A percentile compares a stretch with the other conserved stretches of the same genome.
These are phyloP conservation scores for Laterallus jamaicensis DNA, from an alignment of 2,113 vertebrate genomes.

Conservation along the genomic window DNA sequence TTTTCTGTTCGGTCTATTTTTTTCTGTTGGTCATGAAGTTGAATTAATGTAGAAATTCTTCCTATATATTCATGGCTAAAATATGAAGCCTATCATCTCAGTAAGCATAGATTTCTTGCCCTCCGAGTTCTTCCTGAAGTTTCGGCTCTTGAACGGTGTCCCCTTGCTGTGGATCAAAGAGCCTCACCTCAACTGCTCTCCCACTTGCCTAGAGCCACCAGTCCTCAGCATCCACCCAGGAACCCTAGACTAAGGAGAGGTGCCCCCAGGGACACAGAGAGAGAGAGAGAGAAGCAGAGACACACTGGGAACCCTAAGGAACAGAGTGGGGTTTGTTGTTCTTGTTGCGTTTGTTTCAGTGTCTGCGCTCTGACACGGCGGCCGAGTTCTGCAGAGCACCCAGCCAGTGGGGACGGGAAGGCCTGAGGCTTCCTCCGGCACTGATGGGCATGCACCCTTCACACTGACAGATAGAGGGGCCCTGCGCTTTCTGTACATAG, in stretches of 20 bases:
- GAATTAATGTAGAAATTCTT: neutral
- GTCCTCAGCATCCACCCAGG: constrained; percentile 90
- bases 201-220: no score
- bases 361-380: neutral
- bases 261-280: neutral
- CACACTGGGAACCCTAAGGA: neutral
- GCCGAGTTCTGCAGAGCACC: neutral
- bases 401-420: neutral
- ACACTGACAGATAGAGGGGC: neutral
- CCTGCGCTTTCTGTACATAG: neutral
- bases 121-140: no score
- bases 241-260: constrained; percentile 87
- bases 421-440: neutral
- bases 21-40: neutral
- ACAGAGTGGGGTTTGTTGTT: constrained; percentile 20
- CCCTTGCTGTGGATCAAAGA: no score
- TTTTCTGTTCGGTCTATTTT: neutral
- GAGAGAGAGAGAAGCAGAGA: neutral
- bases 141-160: no score
- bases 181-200: no score
- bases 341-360: constrained; percentile 41
- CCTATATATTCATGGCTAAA: neutral
- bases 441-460: neutral
- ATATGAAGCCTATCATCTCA: neutral
- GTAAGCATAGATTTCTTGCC: neutral